Percentiles rank a stretch among this genome's conserved stretches.
Evolutionary conservation across 2,113 vertebrate genomes (phyloP).

Genomic region (Salminus brasiliensis): DNA sequence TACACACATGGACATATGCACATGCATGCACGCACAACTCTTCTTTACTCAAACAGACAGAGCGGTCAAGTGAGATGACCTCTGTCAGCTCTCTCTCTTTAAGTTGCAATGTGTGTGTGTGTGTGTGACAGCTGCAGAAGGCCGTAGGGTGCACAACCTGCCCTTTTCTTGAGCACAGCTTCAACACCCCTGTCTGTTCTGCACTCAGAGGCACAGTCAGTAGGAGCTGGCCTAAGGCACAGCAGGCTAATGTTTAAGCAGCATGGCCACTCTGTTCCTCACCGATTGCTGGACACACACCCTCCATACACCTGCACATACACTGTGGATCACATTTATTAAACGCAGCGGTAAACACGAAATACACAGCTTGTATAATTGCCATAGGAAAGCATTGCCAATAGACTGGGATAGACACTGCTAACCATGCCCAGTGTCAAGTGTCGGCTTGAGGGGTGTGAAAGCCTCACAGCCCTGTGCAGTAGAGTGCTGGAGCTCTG

Average conservation of each 20-base stretch:
- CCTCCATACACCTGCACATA: slow-evolving; percentile 4
- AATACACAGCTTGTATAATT: too few species aligned
- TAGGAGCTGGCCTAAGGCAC: slow-evolving; percentile 31
- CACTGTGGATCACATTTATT: neutral
- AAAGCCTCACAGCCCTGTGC: slow-evolving; percentile 3
- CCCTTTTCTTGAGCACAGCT: slow-evolving; percentile 42
- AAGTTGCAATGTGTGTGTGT: neutral
- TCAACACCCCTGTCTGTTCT: slow-evolving; percentile 18
- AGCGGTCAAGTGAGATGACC: slow-evolving; percentile 41
- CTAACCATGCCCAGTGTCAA: neutral
- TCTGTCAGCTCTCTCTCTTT: slow-evolving; percentile 29
- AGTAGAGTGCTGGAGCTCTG: slow-evolving; percentile 50
- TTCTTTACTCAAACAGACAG: slow-evolving; percentile 20
- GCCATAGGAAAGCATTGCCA: neutral
- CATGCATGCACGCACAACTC: neutral
- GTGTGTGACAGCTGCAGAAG: slow-evolving; percentile 50
- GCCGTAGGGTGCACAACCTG: slow-evolving; percentile 38
- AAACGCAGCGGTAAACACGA: too few species aligned
- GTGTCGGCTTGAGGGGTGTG: neutral
- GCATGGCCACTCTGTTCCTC: slow-evolving; percentile 45
- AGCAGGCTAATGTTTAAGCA: slow-evolving; percentile 47
- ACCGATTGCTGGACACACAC: slow-evolving; percentile 38
- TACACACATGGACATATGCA: slow-evolving; percentile 1
- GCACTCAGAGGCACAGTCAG: slow-evolving; percentile 25
- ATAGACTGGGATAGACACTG: neutral